Evolutionary conservation across 2,113 vertebrate genomes (phyloP).

Genomic region (Syngnathus scovelli): DNA sequence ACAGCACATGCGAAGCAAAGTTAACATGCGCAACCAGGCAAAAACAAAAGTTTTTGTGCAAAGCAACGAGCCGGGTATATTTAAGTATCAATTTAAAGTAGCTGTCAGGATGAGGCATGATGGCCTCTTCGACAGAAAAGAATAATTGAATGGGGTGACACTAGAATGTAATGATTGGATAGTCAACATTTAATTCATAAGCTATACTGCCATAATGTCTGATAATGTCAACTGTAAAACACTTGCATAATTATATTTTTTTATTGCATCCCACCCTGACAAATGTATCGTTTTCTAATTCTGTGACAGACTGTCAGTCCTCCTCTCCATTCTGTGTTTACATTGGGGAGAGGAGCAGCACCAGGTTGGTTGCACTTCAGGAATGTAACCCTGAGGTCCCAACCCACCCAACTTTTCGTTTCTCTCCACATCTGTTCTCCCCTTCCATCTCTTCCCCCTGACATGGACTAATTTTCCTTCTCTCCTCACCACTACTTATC

Average conservation of each 20-base stretch:
- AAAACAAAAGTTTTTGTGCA: neutral
- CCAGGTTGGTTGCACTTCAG: constrained; percentile 57
- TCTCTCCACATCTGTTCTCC: constrained; percentile 1
- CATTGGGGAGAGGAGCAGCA: constrained; percentile 55
- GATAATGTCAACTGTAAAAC: neutral
- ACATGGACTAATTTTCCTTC: constrained; percentile 9
- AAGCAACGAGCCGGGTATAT: neutral
- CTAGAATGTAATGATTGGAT: neutral
- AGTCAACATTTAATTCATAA: neutral
- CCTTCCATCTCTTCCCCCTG: constrained; percentile 10
- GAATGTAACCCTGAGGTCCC: constrained; percentile 55
- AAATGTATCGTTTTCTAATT: constrained; percentile 5
- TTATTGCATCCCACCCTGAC: constrained; percentile 10
- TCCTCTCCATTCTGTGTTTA: constrained; percentile 53
- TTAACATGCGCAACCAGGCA: neutral
- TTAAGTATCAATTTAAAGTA: neutral
- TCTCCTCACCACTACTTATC: constrained; percentile 8
- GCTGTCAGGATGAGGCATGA: neutral
- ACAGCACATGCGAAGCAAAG: neutral
- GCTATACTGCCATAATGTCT: neutral
- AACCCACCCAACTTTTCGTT: constrained; percentile 19
- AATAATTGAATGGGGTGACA: neutral
- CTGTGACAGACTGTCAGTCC: constrained; percentile 50
- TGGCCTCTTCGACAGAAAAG: neutral
- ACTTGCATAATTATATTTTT: neutral